Conservation (phyloP, 2,797 vertebrate species). For the Discoglossus pictus region DNA sequence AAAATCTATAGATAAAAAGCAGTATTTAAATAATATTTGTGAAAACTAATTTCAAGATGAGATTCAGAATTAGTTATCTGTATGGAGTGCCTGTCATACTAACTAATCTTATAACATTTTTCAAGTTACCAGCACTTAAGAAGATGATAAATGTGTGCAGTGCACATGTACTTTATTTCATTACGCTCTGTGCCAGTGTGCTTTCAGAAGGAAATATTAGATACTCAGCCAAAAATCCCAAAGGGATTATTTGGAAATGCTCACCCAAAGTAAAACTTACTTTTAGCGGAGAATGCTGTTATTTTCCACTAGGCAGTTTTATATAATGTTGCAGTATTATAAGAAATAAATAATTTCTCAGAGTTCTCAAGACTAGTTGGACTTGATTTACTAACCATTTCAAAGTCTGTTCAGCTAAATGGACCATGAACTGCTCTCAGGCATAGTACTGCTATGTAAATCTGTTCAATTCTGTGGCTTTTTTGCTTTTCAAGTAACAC, state of each 20-base stretch:
- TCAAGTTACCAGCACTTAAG: conserved; percentile 44
- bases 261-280: conserved; percentile 27
- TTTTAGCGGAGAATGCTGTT: neutral
- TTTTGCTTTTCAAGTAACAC: too few species aligned
- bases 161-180: conserved; percentile 28
- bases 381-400: too few species aligned
- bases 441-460: too few species aligned
- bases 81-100: conserved; percentile 21
- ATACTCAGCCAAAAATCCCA: conserved; percentile 8
- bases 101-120: conserved; percentile 29
- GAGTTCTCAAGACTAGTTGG: too few species aligned
- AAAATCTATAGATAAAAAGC: neutral
- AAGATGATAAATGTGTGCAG: conserved; percentile 45
- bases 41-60: conserved; percentile 8
- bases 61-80: conserved; percentile 22
- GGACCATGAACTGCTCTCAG: too few species aligned
- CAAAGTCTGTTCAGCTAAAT: too few species aligned
- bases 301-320: neutral
- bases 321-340: too few species aligned
- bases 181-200: conserved; percentile 37
- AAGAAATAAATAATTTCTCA: too few species aligned
- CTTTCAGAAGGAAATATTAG: conserved; percentile 35
- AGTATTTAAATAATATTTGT: conserved; percentile 21
- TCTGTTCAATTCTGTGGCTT: too few species aligned
- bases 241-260: conserved; percentile 22